A percentile compares a stretch with the other conserved stretches of the same genome.
These are phyloP conservation scores for Drosophila colorata DNA, from an alignment of 2,888 invertebrate species.

Conservation along the genomic window DNA sequence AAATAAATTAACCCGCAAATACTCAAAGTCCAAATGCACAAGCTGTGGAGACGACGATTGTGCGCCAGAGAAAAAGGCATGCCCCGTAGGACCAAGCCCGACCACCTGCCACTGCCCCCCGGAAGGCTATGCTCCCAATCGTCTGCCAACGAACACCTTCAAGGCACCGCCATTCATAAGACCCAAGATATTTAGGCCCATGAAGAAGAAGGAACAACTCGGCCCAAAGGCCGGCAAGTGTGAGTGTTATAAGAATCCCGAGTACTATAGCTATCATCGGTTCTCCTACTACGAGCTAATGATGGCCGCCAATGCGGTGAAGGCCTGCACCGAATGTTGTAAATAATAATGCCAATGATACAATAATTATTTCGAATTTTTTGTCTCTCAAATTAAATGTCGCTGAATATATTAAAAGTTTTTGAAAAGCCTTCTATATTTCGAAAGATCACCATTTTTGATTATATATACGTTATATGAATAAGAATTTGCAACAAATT, in stretches of 20 bases:
- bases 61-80: neutral
- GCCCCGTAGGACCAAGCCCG: neutral
- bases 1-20: neutral
- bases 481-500: too few relatives aligned
- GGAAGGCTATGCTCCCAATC: neutral
- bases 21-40: neutral
- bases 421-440: too few relatives aligned
- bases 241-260: conserved; percentile 26
- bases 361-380: neutral
- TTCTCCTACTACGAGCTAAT: conserved; percentile 40
- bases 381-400: neutral
- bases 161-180: neutral
- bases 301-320: conserved; percentile 1
- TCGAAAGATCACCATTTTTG: too few relatives aligned
- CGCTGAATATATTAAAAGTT: neutral
- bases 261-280: conserved; percentile 32
- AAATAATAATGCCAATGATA: neutral
- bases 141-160: neutral
- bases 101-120: neutral
- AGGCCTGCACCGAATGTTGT: conserved; percentile 12
- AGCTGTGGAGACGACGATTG: neutral
- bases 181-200: conserved; percentile 1
- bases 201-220: neutral
- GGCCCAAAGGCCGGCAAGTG: conserved; percentile 1
- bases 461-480: too few relatives aligned